Evolutionary conservation across 2,113 vertebrate genomes (phyloP).

Genomic region (Pomatostomus ruficeps): DNA sequence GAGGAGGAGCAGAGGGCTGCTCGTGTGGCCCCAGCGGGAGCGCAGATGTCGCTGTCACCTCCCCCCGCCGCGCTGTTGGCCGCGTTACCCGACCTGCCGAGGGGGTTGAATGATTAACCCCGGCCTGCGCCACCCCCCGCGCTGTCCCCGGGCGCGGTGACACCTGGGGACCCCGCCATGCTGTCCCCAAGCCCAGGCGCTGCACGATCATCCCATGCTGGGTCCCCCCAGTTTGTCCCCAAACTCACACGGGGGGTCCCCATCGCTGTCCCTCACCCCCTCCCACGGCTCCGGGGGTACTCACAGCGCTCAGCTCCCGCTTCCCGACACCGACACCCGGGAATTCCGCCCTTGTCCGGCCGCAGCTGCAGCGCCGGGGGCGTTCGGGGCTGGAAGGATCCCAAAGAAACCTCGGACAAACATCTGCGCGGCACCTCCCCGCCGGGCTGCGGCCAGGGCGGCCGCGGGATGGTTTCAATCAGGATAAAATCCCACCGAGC

Average conservation of each 20-base stretch:
- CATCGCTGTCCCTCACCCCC: fast-evolving
- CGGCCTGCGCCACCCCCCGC: not conserved
- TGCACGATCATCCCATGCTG: not conserved
- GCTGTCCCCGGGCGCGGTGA: fast-evolving
- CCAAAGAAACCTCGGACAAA: not conserved
- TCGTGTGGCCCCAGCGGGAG: too few species aligned
- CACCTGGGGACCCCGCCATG: not conserved
- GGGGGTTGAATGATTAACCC: conserved; percentile 46
- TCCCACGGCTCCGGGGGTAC: not conserved
- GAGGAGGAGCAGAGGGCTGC: too few species aligned
- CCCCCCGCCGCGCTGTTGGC: not conserved
- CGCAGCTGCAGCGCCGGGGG: not conserved
- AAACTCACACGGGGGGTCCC: not conserved
- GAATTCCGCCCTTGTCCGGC: not conserved
- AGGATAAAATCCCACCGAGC: not conserved
- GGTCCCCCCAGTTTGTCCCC: fast-evolving
- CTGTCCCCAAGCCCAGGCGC: not conserved
- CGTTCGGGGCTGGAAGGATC: not conserved
- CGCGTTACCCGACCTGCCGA: not conserved
- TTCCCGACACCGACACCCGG: not conserved
- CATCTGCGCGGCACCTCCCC: conserved; percentile 41
- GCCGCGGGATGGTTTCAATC: conserved; percentile 18
- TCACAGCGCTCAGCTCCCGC: not conserved
- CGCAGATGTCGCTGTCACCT: not conserved
- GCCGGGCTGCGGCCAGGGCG: not conserved